phyloP scores from a whole-genome alignment of 2,888 invertebrate genomes.

The Aquatica leii region DNA sequence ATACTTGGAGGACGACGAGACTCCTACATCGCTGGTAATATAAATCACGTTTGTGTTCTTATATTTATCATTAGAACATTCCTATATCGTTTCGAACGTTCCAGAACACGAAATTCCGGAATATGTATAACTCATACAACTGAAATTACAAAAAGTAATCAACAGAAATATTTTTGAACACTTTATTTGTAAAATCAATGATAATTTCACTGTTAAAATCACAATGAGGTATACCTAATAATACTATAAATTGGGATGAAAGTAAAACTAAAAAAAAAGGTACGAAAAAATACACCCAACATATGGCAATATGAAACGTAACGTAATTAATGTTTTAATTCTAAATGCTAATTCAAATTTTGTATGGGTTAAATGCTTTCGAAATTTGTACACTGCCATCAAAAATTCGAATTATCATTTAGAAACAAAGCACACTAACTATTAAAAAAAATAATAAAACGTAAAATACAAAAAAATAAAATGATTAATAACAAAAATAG shows the following conservation, averaged over 20 bases:
- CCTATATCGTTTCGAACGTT: too few relatives aligned
- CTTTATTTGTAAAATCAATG: slow-evolving; percentile 30
- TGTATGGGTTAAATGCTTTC: slow-evolving; percentile 1
- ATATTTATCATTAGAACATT: too few relatives aligned
- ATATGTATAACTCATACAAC: too few relatives aligned
- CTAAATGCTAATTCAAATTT: neutral
- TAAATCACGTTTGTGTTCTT: too few relatives aligned
- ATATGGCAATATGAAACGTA: too few relatives aligned
- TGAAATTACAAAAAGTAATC: too few relatives aligned
- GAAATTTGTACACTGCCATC: neutral
- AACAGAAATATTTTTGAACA: too few relatives aligned
- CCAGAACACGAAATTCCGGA: too few relatives aligned
- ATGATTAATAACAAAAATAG: slow-evolving; percentile 12
- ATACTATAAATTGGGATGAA: slow-evolving; percentile 38
- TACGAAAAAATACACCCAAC: too few relatives aligned
- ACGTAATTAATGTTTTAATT: neutral
- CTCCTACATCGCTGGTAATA: too few relatives aligned
- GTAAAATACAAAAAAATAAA: slow-evolving; percentile 8
- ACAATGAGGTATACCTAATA: slow-evolving; percentile 48
- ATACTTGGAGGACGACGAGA: too few relatives aligned
- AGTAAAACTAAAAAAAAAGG: slow-evolving; percentile 10
- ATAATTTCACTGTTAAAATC: slow-evolving; percentile 38
- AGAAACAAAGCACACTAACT: slow-evolving; percentile 10
- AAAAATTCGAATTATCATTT: slow-evolving; percentile 2
- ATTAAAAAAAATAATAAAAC: slow-evolving; percentile 25